phyloP scores from a whole-genome alignment of 2,888 invertebrate species.

The Melitaea athalia region DNA sequence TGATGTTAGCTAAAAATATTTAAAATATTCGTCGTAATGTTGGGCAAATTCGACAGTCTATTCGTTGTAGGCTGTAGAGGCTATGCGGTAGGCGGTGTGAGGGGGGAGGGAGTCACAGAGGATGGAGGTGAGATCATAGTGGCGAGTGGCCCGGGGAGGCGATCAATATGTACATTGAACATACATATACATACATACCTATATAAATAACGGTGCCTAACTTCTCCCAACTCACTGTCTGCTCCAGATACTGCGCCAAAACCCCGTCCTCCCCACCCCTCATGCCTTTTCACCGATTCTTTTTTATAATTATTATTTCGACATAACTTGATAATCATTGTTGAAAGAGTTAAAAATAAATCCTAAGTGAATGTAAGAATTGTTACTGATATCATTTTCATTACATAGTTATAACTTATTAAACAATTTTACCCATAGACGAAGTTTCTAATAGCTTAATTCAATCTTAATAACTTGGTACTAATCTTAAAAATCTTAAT shows the following conservation, averaged over 20 bases:
- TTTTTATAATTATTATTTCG: constrained; percentile 40
- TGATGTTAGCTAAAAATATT: constrained; percentile 12
- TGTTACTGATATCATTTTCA: too few species aligned
- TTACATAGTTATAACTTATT: too few species aligned
- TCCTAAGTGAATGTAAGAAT: too few species aligned
- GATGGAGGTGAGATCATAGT: constrained; percentile 83
- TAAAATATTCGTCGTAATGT: constrained; percentile 31
- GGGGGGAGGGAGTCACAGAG: constrained; percentile 67
- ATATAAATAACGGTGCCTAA: constrained; percentile 79
- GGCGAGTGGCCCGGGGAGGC: constrained; percentile 81
- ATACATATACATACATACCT: constrained; percentile 80
- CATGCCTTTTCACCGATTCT: constrained; percentile 61
- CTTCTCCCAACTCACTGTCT: constrained; percentile 80
- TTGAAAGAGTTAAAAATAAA: neutral
- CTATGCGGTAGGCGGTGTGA: constrained; percentile 63
- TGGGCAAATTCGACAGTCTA: constrained; percentile 47
- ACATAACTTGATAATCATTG: neutral
- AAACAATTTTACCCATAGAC: too few species aligned
- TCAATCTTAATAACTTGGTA: too few species aligned
- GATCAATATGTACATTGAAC: constrained; percentile 83
- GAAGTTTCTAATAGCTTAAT: too few species aligned
- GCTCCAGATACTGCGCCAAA: constrained; percentile 81
- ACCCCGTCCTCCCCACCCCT: constrained; percentile 62
- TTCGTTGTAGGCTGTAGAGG: constrained; percentile 69
- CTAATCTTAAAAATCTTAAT: too few species aligned